Percentiles rank a stretch among this genome's conserved stretches.
phyloP scores from a whole-genome alignment of 1,140 invertebrate species.

The Ectropis grisescens region DNA sequence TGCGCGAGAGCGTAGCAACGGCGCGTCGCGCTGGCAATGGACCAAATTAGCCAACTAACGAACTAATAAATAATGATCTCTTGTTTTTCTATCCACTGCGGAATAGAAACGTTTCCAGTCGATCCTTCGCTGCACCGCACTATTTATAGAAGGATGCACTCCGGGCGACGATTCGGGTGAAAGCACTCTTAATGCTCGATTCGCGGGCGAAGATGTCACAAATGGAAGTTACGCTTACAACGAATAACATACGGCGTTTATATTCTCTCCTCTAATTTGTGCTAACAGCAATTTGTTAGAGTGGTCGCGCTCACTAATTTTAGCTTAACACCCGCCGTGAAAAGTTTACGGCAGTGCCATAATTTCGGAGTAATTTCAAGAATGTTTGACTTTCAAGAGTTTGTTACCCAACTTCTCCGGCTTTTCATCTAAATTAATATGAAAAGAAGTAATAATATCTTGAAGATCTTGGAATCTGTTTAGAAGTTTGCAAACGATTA shows the following conservation, averaged over 20 bases:
- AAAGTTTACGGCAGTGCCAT: conserved; percentile 56
- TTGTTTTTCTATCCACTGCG: conserved; percentile 64
- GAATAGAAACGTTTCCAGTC: conserved; percentile 55
- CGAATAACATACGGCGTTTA: conserved; percentile 36
- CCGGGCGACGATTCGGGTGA: conserved; percentile 62
- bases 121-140: conserved; percentile 43
- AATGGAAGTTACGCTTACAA: conserved; percentile 17
- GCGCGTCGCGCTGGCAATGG: conserved; percentile 47
- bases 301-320: conserved; percentile 50
- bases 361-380: conserved; percentile 52
- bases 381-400: conserved; percentile 53
- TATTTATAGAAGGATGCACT: conserved; percentile 60
- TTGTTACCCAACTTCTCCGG: conserved; percentile 28
- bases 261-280: conserved; percentile 35
- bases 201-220: conserved; percentile 39
- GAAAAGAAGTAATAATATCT: conserved; percentile 8
- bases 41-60: conserved; percentile 66
- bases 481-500: no score
- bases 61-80: conserved; percentile 69
- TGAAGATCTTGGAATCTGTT: no score
- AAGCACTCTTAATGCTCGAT: conserved; percentile 59
- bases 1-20: conserved; percentile 53
- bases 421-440: conserved; percentile 36
- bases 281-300: conserved; percentile 51
- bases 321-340: conserved; percentile 47